Evolutionary conservation across 1,140 invertebrate species (phyloP).

Genomic region (Eubasilissa regina): DNA sequence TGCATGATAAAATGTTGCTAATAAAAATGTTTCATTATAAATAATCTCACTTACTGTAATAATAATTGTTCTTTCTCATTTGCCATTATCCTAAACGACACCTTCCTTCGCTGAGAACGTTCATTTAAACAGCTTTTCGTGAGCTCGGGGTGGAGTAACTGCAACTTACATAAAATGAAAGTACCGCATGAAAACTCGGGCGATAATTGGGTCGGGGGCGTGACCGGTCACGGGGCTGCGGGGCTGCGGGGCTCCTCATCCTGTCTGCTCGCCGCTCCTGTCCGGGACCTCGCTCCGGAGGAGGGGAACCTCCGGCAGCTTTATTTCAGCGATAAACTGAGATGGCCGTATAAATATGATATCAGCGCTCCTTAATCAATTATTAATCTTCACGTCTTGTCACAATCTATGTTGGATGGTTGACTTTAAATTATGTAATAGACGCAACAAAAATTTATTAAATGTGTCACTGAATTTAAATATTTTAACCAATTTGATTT

Average conservation of each 20-base stretch:
- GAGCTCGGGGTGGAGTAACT: slow-evolving; percentile 10
- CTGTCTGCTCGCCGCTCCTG: not conserved
- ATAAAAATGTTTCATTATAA: too few relatives aligned
- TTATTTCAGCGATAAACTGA: slow-evolving; percentile 6
- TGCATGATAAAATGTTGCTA: too few relatives aligned
- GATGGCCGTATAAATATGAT: slow-evolving; percentile 18
- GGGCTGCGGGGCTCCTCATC: not conserved
- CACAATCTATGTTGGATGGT: too few relatives aligned
- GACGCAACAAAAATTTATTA: too few relatives aligned
- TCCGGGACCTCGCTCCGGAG: not conserved
- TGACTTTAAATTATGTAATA: too few relatives aligned
- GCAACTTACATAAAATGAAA: slow-evolving; percentile 23
- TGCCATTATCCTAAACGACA: slow-evolving; percentile 10
- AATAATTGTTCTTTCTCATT: slow-evolving; percentile 20
- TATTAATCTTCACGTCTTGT: not conserved
- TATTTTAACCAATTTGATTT: too few relatives aligned
- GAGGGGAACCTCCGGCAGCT: slow-evolving; percentile 3
- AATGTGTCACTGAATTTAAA: too few relatives aligned
- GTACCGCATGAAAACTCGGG: slow-evolving; percentile 9
- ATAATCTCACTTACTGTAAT: too few relatives aligned
- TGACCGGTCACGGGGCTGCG: not conserved
- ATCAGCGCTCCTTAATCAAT: not conserved
- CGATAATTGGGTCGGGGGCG: slow-evolving; percentile 20
- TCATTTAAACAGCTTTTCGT: slow-evolving; percentile 13
- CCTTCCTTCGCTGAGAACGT: not conserved